Evolutionary conservation across 2,797 vertebrate genomes (phyloP), one percentile per base, ranked within the genome.

Genomic region (Lagocephalus sceleratus): DNA sequence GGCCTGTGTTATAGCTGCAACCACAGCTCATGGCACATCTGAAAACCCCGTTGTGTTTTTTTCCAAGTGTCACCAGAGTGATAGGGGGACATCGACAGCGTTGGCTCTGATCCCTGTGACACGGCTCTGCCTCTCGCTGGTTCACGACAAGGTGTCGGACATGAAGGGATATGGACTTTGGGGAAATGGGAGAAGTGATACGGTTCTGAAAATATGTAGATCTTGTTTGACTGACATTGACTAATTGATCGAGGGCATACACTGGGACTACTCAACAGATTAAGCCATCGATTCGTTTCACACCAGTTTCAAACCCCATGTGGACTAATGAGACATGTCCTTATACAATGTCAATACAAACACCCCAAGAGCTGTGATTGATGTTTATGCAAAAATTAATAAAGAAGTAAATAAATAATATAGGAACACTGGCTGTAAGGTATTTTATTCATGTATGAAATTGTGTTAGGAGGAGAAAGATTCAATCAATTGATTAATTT

Each of bases 11-110:
- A 78, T 74, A 70, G 66, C 68, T 83, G 62, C 65, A 63, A 77
- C 84, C 77, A 83, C 71, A 82, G 66, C 61, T 71, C 71, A 73
- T 47, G 73, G 73, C 79, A 81, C 75, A 76, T 74, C 67, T 76
- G 77, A 85, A 80, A 81, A 73, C 52, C 57, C 63, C 59, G 15
- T n/a, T n/a, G n/a, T n/a, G 67, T 84, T 82, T 82, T 35, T 35
- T 35, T 76, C 58, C 12, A 71, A 79, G 75, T 84, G 78, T 47
- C 75, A 81, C 50, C 66, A 75, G 75, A 78, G 66, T 82, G 83
- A 60, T 81, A 78, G 64, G 66, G 50, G 71, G 66, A 75, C 71
- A 52, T 57, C 74, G 75, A 67, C 71, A 68, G 63, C 17, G 57
- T 64, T 47, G 57, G 54, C 65, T 78, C 69, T 70, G 63, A 75